These are phyloP conservation scores for Alligator mississippiensis DNA, from an alignment of 2,113 vertebrate species.

Conservation along the genomic window DNA sequence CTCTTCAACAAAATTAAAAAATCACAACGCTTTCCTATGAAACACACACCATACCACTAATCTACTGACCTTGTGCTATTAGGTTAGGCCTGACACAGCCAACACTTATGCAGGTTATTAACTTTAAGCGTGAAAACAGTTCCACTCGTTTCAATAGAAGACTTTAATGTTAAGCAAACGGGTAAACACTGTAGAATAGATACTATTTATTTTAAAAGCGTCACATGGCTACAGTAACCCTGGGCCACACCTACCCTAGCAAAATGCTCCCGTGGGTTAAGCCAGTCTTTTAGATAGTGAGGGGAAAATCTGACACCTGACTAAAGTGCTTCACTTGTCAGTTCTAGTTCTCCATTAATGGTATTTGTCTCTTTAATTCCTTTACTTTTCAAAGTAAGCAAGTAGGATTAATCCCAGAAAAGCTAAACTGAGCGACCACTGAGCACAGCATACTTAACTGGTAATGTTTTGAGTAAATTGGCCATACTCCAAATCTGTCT, in stretches of 20 bases:
- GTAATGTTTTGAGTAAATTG: background rate
- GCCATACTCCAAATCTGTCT: too few species aligned
- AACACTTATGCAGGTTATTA: background rate
- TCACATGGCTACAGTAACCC: background rate
- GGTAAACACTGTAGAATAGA: background rate
- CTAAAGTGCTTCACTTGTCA: background rate
- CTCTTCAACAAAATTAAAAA: background rate
- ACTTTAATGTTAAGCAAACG: background rate
- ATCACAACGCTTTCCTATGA: background rate
- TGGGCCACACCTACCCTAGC: background rate
- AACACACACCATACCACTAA: background rate
- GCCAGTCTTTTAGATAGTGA: background rate
- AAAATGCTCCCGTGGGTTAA: background rate
- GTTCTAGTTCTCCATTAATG: background rate
- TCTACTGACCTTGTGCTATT: background rate
- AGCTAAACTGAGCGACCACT: constrained; percentile 5
- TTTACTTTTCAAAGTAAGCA: background rate
- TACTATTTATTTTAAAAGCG: background rate
- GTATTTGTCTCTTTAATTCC: background rate
- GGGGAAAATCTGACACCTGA: background rate
- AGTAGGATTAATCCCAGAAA: background rate
- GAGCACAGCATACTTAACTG: background rate
- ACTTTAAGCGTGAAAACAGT: background rate
- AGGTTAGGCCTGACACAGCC: background rate
- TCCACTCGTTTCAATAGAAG: background rate